Conservation (phyloP, 2,797 vertebrate species). For the Tauraco hartlaubi region DNA sequence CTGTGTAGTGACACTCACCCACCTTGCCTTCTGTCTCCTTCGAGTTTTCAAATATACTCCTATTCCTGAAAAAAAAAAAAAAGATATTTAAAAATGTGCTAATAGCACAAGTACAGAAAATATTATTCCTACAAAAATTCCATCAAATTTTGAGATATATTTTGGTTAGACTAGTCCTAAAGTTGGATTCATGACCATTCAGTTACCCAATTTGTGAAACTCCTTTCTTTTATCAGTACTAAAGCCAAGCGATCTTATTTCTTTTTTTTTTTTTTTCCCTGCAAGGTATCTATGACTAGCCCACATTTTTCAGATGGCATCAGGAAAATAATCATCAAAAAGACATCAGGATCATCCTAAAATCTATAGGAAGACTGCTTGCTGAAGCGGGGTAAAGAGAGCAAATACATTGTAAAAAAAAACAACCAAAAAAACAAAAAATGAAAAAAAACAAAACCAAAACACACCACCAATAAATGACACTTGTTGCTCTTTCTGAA, state of each 20-base stretch:
- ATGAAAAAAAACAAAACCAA: not conserved
- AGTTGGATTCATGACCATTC: not conserved
- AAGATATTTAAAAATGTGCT: not conserved
- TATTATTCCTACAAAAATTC: not conserved
- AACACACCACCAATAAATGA: not conserved
- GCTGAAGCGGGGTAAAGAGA: not conserved
- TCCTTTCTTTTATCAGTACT: not conserved
- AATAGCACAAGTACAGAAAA: not conserved
- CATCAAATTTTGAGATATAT: not conserved
- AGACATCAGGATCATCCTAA: not conserved
- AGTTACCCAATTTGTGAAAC: not conserved
- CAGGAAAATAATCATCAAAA: not conserved
- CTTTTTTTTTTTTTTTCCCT: not conserved
- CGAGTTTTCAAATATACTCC: not conserved
- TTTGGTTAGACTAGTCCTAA: not conserved
- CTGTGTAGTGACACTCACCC: not conserved
- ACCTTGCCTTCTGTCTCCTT: not conserved
- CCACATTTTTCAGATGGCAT: not conserved
- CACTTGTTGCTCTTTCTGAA: not conserved
- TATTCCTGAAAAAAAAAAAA: not conserved
- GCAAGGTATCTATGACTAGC: not conserved
- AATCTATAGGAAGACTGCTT: rapidly evolving
- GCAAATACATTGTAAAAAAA: not conserved
- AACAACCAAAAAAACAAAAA: rapidly evolving
- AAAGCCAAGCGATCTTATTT: not conserved